Base-by-base conservation (phyloP, 2,888 invertebrate genomes). In the Lithophane semibrunnea region DNA sequence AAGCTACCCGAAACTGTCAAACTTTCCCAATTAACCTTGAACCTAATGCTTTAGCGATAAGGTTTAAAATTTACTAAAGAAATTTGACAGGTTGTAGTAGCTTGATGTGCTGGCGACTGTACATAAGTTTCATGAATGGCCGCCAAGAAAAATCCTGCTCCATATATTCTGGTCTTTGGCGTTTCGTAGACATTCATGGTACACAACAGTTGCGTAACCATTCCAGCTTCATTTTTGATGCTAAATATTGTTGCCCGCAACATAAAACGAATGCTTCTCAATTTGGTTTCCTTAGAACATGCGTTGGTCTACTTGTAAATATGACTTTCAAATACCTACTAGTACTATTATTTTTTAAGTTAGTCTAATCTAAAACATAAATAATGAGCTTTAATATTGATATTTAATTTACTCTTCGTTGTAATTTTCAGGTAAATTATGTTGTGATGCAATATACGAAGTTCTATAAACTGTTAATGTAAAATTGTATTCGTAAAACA, bases 391-490 rank as follows among this genome's bases (percentile, higher is more conserved):
- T 21, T 24, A 64, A 37, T 24, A 68, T 21, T 75, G 24, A 58
- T 58, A 58, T 75, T 68, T 49, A 68, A 58, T 75, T 68, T 49
- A 68, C 42, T 54, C 42, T 49, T 52, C 37, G 10, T 83, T 75
- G 47, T 70, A 18, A 12, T 78, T 88, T 88, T 75, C 89, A 89
- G 89, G 79, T 80, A 84, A 88, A 86, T 83, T 78, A 85, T 83
- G 88, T 83, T 79, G 80, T 86, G 73, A 73, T 67, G 76, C 79
- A 69, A 73, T 70, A 60, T 67, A 72, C 21, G 52, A 76, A 71
- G 73, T 69, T 63, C 16, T 64, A 52, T 65, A 49, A 42, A 56
- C 77, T 88, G 84, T 88, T 76, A 79, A 79, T 86, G 86, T 86
- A 68, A 75, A 82, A 78, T 85, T 73, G 56, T 85, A 73, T 82